Conservation (phyloP, 2,888 invertebrate genomes). For the Spodoptera littoralis region DNA sequence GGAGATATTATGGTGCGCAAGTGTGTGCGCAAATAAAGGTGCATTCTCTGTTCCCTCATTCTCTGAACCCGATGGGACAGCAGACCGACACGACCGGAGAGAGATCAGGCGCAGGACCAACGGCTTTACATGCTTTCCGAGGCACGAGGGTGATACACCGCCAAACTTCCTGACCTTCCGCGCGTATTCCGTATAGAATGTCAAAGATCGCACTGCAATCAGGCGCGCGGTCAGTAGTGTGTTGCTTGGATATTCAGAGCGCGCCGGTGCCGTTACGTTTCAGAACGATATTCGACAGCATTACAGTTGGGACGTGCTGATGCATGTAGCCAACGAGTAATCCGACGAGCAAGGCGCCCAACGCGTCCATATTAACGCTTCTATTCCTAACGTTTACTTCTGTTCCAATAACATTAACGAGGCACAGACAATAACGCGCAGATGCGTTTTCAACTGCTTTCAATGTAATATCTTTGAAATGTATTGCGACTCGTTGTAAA, state of each 20-base stretch:
- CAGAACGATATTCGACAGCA: constrained; percentile 73
- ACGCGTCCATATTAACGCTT: constrained; percentile 44
- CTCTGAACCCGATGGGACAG: too few relatives aligned
- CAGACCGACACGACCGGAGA: too few relatives aligned
- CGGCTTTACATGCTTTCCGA: too few relatives aligned
- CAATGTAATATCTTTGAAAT: constrained; percentile 33
- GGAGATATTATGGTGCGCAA: too few relatives aligned
- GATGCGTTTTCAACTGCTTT: constrained; percentile 38
- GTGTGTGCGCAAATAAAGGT: too few relatives aligned
- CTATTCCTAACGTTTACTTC: constrained; percentile 48
- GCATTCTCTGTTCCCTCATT: too few relatives aligned
- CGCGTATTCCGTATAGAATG: constrained; percentile 29
- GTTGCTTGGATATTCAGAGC: constrained; percentile 62
- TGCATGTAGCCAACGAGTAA: constrained; percentile 69
- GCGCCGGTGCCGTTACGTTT: constrained; percentile 66
- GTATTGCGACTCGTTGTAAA: constrained; percentile 21
- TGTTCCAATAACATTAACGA: constrained; percentile 50
- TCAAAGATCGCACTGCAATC: constrained; percentile 49
- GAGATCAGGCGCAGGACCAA: too few relatives aligned
- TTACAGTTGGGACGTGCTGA: constrained; percentile 77
- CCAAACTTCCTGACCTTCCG: background rate
- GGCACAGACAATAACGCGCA: constrained; percentile 35
- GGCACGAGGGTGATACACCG: too few relatives aligned
- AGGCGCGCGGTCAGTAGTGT: constrained; percentile 44
- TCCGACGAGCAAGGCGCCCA: constrained; percentile 53